phyloP scores from a whole-genome alignment of 2,797 vertebrate genomes.

The Alfaro cultratus region DNA sequence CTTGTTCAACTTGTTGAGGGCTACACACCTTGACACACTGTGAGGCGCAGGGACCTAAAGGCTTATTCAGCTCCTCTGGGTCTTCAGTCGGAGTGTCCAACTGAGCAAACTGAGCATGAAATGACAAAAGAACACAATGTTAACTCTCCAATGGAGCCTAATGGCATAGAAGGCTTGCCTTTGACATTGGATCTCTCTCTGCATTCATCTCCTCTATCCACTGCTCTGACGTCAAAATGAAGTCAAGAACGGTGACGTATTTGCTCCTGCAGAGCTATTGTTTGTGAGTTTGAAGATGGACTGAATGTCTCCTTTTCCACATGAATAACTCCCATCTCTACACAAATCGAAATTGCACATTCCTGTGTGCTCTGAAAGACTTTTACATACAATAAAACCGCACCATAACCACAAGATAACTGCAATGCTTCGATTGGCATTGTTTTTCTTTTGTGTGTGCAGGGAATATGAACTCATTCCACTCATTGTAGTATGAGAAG shows the following conservation, averaged over 20 bases:
- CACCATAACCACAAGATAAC: background rate
- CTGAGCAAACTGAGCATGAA: constrained; percentile 67
- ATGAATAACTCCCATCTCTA: background rate
- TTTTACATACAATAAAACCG: background rate
- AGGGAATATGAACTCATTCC: background rate
- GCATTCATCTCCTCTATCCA: background rate
- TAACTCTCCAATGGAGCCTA: background rate
- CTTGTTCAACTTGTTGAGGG: background rate
- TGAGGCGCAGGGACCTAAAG: constrained; percentile 78
- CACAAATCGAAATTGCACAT: background rate
- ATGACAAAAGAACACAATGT: constrained; percentile 1
- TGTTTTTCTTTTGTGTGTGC: background rate
- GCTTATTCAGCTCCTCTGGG: constrained; percentile 71
- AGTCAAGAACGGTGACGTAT: constrained; percentile 12
- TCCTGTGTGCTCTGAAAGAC: background rate
- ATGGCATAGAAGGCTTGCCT: background rate
- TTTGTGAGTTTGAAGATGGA: constrained; percentile 23
- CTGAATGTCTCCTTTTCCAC: background rate
- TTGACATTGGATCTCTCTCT: constrained; percentile 1
- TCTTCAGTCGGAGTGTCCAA: constrained; percentile 78
- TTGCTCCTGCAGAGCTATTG: constrained; percentile 16
- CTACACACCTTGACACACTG: constrained; percentile 79
- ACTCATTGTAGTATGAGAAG: background rate
- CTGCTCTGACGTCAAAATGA: constrained; percentile 15
- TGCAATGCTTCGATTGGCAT: background rate